These are phyloP conservation scores for Stichodactyla mertensii DNA, from an alignment of 64 coral and sea anemone species.

Conservation along the genomic window DNA sequence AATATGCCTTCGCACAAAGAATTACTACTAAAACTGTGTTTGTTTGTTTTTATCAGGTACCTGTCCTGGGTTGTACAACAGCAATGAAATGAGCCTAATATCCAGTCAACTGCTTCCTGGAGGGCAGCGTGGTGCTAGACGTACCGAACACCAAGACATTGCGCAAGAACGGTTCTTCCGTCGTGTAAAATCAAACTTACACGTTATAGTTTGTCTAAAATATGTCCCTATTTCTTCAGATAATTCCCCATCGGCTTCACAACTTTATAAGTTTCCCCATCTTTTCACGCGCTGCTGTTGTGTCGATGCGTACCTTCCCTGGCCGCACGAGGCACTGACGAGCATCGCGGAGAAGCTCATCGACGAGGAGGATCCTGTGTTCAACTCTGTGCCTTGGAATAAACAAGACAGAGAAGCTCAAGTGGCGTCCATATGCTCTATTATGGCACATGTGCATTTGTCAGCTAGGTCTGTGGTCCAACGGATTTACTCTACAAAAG, in stretches of 20 bases:
- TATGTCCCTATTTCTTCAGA: constrained; percentile 27
- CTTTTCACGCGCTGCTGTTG: constrained; percentile 81
- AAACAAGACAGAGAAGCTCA: constrained; percentile 38
- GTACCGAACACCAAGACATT: constrained; percentile 77
- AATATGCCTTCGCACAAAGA: no score
- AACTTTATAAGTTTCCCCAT: constrained; percentile 56
- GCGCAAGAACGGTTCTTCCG: constrained; percentile 93
- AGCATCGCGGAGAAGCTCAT: constrained; percentile 70
- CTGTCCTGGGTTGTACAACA: constrained; percentile 84
- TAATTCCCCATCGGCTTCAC: constrained; percentile 11
- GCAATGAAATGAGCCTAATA: constrained; percentile 75
- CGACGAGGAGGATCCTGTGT: constrained; percentile 37
- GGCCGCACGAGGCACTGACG: constrained; percentile 65
- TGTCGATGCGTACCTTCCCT: constrained; percentile 80
- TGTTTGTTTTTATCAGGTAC: constrained; percentile 50
- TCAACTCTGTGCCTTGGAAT: constrained; percentile 37
- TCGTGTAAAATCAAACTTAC: constrained; percentile 76
- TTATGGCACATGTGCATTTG: constrained; percentile 90
- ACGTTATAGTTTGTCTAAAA: constrained; percentile 71
- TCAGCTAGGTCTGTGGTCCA: constrained; percentile 63
- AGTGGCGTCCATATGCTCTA: constrained; percentile 61
- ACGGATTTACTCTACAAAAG: constrained; percentile 51
- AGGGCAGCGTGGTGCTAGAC: constrained; percentile 56
- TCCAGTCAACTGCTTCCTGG: constrained; percentile 90
- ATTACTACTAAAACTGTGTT: not conserved